These are phyloP conservation scores for Leptopilina syphax DNA, from an alignment of 2,888 invertebrate genomes.

Conservation along the genomic window DNA sequence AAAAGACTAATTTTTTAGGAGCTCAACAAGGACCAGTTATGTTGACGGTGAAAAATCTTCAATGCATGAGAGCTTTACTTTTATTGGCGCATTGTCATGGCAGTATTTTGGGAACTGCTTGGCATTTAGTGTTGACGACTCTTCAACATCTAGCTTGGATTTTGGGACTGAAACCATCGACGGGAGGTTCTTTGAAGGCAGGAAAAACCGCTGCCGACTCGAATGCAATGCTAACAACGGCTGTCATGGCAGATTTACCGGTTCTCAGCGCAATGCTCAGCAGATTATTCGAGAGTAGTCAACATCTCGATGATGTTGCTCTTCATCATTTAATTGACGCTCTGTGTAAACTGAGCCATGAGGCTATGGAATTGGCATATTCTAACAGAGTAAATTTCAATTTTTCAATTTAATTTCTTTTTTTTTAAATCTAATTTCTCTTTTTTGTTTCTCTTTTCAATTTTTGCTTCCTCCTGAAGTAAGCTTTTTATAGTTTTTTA, in stretches of 20 bases:
- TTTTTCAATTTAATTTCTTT: not conserved
- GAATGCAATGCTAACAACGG: slow-evolving; percentile 94
- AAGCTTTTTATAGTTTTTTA: too few species aligned
- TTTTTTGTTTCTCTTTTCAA: too few species aligned
- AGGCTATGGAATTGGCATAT: slow-evolving; percentile 98
- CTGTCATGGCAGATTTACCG: slow-evolving; percentile 97
- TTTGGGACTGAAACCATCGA: slow-evolving; percentile 94
- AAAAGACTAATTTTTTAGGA: slow-evolving; percentile 74
- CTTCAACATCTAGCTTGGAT: slow-evolving; percentile 97
- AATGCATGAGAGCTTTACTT: slow-evolving; percentile 95
- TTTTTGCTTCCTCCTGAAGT: too few species aligned
- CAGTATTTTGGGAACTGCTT: slow-evolving; percentile 92
- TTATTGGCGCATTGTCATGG: slow-evolving; percentile 95
- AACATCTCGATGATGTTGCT: slow-evolving; percentile 94
- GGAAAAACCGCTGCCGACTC: slow-evolving; percentile 88
- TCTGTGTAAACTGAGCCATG: slow-evolving; percentile 95
- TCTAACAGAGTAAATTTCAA: slow-evolving; percentile 86
- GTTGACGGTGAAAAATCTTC: slow-evolving; percentile 98
- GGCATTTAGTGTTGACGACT: slow-evolving; percentile 97
- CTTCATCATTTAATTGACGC: slow-evolving; percentile 97
- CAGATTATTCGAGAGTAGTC: slow-evolving; percentile 95
- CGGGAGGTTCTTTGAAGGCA: slow-evolving; percentile 94
- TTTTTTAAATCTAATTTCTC: too few species aligned
- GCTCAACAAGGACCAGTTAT: slow-evolving; percentile 94
- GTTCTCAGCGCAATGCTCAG: slow-evolving; percentile 93